Evolutionary conservation across 2,888 invertebrate species (phyloP), one percentile per base, ranked within the genome.

Genomic region (Rhodophaea formosa): DNA sequence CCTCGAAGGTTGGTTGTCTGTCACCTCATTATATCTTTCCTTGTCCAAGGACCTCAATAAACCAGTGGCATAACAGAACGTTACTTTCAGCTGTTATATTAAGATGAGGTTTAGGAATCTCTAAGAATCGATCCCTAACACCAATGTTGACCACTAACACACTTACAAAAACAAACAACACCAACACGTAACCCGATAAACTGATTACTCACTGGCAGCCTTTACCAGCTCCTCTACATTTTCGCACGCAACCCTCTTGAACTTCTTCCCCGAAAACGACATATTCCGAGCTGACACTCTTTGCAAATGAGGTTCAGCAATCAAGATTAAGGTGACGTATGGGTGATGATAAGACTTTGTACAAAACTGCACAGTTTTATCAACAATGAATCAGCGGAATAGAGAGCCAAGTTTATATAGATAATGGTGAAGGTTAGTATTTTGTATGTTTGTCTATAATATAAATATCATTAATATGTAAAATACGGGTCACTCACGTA

Each of bases 231-330:
- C 75, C 1, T 84, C 79, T 5, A 88, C 66, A 64, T 88, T 86
- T 59, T 84, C 84, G 66, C 76, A 79, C 0, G 75, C 68, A 0
- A 75, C 68, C 56, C 88, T 71, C 54, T 75, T 73, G 53, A 67
- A 88, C 44, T 72, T 79, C 62, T 82, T 87, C 0, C 88, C 88
- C 0, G 77, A 84, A 65, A 85, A 88, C 61, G 82, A 80, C 86
- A 86, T 87, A 59, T 60, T 66, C 32, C 15, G 14, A 8, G 7
- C 12, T 16, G 16, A 42, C 30, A 29, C 16, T 43, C 23, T 16
- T 23, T 23, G 35, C 23, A 8, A 43, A 29, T 29, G 49, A 30
- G 1, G 2, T 39, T 35, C 29, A 1, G 39, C 47, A 17, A 29
- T 32, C 45, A 10, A 29, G 8, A 32, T 12, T 12, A 16, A 30